Base-by-base conservation (phyloP, 1,140 invertebrate species). In the Brachionus manjavacas region DNA sequence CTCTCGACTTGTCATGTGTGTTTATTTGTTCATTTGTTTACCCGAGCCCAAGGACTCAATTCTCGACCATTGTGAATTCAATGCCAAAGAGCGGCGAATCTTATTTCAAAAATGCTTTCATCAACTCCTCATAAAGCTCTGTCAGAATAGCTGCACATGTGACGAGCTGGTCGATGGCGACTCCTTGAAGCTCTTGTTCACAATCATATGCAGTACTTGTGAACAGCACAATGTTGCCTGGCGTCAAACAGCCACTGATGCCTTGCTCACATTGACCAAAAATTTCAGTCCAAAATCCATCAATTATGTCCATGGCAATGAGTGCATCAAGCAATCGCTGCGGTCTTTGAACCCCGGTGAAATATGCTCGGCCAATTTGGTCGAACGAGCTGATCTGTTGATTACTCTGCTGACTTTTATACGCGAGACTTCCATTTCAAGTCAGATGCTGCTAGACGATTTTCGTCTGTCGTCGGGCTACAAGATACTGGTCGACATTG, bases 21-120 rank as follows among this genome's bases (percentile, higher is more conserved):
- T 99, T 41, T 99, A 99, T 89, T 90, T 99, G 84, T 99, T 99
- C 90, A 99, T 99, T 90, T 97, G 99, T 91, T 91, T 99, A 66
- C 96, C 97, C 52, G 31, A 39, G 39, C 46, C 70, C 7, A 81
- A 81, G 16, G 79, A 81, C n/a, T 81, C 79, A 1, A 81, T 81
- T 16, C 25, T 86, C 87, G 39, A 90, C 88, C 11, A 95, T 94
- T 89, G 95, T 97, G 88, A 97, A 96, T 89, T 95, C 94, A 81
- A 93, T 94, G 6, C 92, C 93, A 46, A 72, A 83, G 96, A 98
- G 90, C 92, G 95, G 85, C 91, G 96, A 86, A 95, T 97, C 86
- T 90, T 97, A 16, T 90, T 99, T 85, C 96, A 98, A 88, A 97
- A 97, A 91, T 94, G 97, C 87, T 98, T 98, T 92, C 95, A 96